Percentiles rank a stretch among this genome's conserved stretches.
Evolutionary conservation across 2,888 invertebrate genomes (phyloP).

Genomic region (Odontocolon sp.): DNA sequence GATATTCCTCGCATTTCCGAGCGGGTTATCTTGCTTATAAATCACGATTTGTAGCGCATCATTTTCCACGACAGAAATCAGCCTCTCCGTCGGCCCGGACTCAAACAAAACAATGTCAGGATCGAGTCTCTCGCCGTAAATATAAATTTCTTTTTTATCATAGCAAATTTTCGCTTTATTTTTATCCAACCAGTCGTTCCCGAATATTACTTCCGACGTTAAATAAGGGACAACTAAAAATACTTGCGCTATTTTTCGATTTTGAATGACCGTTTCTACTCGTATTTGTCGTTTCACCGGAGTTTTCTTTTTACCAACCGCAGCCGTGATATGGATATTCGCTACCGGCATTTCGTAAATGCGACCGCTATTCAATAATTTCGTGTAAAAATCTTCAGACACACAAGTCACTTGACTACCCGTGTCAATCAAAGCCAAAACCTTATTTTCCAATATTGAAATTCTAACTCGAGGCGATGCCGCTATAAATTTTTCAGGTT

Average conservation of each 20-base stretch:
- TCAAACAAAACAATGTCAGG: constrained; percentile 3
- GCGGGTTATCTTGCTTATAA: too few relatives aligned
- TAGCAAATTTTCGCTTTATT: constrained; percentile 44
- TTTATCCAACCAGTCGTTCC: constrained; percentile 51
- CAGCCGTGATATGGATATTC: too few relatives aligned
- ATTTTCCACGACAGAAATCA: constrained; percentile 19
- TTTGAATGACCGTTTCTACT: neutral
- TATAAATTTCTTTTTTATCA: neutral
- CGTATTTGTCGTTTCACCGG: constrained; percentile 14
- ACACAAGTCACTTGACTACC: neutral
- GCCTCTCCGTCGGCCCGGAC: constrained; percentile 38
- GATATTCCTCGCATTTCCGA: too few relatives aligned
- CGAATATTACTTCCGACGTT: too few relatives aligned
- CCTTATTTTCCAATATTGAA: too few relatives aligned
- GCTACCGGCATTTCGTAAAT: neutral
- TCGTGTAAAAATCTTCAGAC: neutral
- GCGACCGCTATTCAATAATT: too few relatives aligned
- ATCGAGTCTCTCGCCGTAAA: constrained; percentile 19
- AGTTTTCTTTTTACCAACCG: constrained; percentile 10
- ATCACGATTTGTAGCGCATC: neutral
- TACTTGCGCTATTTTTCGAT: constrained; percentile 41
- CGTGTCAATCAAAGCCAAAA: neutral
- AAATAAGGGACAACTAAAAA: constrained; percentile 44
- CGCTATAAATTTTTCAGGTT: too few relatives aligned
- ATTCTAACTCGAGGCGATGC: too few relatives aligned